These are phyloP conservation scores for Rhinichthys klamathensis DNA, from an alignment of 2,113 vertebrate species.

Conservation along the genomic window DNA sequence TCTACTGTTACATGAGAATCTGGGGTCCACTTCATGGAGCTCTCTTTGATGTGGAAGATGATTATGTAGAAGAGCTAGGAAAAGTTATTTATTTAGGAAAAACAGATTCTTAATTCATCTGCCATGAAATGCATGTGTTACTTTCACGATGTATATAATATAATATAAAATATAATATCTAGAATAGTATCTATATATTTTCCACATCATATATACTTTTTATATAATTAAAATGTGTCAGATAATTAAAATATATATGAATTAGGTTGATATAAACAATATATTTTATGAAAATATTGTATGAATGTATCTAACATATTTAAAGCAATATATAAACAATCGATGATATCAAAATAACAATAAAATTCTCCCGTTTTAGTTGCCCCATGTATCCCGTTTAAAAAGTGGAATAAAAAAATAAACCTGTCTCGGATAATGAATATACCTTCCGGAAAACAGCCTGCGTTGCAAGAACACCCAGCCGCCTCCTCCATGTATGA, in stretches of 20 bases:
- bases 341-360: too few relatives aligned
- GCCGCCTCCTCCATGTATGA: background rate
- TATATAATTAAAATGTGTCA: too few relatives aligned
- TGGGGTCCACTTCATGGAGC: background rate
- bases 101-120: background rate
- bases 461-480: conserved; percentile 19
- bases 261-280: too few relatives aligned
- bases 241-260: too few relatives aligned
- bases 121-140: background rate
- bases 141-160: background rate
- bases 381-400: background rate
- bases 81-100: background rate
- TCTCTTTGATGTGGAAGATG: background rate
- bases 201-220: too few relatives aligned
- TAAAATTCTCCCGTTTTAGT: background rate
- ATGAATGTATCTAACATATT: too few relatives aligned
- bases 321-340: too few relatives aligned
- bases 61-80: background rate
- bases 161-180: background rate
- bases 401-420: background rate
- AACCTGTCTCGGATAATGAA: conserved; percentile 3
- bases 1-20: conserved; percentile 3
- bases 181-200: too few relatives aligned
- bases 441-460: conserved; percentile 6
- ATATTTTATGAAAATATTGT: too few relatives aligned